A percentile compares a stretch with the other conserved stretches of the same genome.
Evolutionary conservation across 2,113 vertebrate species (phyloP).

Genomic region (Delphinus delphis): DNA sequence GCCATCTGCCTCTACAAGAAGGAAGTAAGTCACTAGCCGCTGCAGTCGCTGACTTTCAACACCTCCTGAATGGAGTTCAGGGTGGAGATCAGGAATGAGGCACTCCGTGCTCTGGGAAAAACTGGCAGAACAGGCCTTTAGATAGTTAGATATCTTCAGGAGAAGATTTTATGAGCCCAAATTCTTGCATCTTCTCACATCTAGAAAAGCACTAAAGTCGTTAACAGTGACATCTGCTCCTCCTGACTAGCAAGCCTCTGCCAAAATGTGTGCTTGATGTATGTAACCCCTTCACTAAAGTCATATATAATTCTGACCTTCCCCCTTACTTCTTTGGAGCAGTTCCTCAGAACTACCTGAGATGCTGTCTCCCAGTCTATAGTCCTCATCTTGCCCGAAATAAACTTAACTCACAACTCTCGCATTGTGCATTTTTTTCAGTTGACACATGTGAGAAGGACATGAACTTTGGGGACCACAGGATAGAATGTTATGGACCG

Average conservation of each 20-base stretch:
- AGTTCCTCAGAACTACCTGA: background rate
- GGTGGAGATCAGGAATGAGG: background rate
- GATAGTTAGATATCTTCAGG: background rate
- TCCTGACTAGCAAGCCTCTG: background rate
- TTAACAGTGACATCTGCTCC: background rate
- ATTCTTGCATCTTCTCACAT: background rate
- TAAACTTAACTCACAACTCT: background rate
- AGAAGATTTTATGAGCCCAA: background rate
- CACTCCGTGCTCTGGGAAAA: background rate
- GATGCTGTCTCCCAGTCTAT: background rate
- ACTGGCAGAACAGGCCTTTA: background rate
- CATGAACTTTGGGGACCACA: background rate
- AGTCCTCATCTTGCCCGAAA: background rate
- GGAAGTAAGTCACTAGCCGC: background rate
- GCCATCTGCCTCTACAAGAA: background rate
- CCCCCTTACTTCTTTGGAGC: background rate
- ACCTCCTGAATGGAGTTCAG: background rate
- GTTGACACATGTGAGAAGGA: background rate
- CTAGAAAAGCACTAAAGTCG: background rate
- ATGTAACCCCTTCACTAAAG: background rate
- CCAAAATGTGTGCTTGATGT: background rate
- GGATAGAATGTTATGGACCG: background rate
- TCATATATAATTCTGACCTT: background rate
- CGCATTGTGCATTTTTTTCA: background rate
- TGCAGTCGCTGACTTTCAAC: background rate